Evolutionary conservation across 2,113 vertebrate species (phyloP), one percentile per base, ranked within the genome.

Genomic region (Alaudala cheleensis): DNA sequence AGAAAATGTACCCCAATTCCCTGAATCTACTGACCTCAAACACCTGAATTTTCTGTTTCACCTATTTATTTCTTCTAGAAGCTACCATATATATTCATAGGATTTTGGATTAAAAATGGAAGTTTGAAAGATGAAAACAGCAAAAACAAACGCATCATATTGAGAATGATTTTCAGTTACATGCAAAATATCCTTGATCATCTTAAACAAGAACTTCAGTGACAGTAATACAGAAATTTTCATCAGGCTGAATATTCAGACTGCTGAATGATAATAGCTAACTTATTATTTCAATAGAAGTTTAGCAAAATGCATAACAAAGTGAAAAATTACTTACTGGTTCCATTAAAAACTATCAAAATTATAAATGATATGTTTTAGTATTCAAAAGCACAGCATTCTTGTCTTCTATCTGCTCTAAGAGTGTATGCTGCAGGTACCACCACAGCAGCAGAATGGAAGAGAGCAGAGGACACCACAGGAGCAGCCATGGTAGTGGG

Each of bases 381-480:
- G 25, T 4, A 7, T 22, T 51, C 45, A 86, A 80, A 95, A 83
- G 25, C 14, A 79, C 3, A 21, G 10, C 1, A 1, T 37, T 76
- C 39, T 56, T 62, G 31, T 82, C 60, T 78, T 70, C 28, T 42
- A 1, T 9, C 28, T 39, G 20, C 37, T 65, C 20, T 53, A 61
- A 29, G 50, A 76, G 37, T 0, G 0, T 12, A 13, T 2, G 7
- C n/a, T 23, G 19, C 82, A 60, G 37, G 33, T 10, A 71, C 21
- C 22, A 73, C 20, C 39, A 47, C 8, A 62, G 42, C 20, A 57
- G 18, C 23, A 78, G 77, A 81, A 54, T 4, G 14, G 57, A 61
- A 37, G 5, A 31, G 6, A 26, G 26, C 10, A 61, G 20, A 77
- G 11, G 37, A 57, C 31, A 12, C 25, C 20, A 62, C 33, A 57